Conservation (phyloP, 2,888 invertebrate species). For the Empis stercorea region DNA sequence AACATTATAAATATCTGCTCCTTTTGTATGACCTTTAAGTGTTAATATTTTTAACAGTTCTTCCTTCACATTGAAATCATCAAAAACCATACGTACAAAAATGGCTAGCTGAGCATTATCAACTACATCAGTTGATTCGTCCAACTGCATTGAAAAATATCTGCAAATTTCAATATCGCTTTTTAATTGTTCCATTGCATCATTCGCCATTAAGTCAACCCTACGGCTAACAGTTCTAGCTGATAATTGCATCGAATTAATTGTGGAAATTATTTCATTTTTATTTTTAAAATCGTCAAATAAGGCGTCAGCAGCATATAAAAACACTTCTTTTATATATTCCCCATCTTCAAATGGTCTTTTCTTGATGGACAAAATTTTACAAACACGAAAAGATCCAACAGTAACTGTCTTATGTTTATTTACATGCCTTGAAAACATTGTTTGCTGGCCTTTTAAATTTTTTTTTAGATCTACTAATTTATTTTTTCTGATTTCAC, state of each 20-base stretch:
- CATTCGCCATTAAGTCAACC: neutral
- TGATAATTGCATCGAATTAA: neutral
- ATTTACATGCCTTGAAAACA: neutral
- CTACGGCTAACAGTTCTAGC: neutral
- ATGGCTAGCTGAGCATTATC: conserved; percentile 14
- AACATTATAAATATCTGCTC: neutral
- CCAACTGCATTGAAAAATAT: conserved; percentile 11
- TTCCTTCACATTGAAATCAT: conserved; percentile 13
- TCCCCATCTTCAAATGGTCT: neutral
- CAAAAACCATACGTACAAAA: conserved; percentile 16
- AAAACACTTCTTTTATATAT: neutral
- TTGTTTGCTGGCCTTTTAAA: neutral
- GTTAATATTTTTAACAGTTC: conserved; percentile 14
- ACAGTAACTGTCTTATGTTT: neutral
- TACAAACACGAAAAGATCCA: neutral
- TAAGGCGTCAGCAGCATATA: neutral
- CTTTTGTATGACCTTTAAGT: conserved; percentile 11
- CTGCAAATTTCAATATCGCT: neutral
- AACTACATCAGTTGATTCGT: conserved; percentile 15
- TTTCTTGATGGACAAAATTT: neutral
- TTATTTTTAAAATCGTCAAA: neutral
- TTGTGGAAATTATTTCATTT: neutral
- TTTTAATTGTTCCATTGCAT: neutral
- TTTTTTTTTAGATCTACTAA: neutral
- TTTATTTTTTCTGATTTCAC: neutral